A percentile compares a stretch with the other conserved stretches of the same genome.
Evolutionary conservation across 2,888 invertebrate genomes (phyloP).

Genomic region (Hydraecia micacea): DNA sequence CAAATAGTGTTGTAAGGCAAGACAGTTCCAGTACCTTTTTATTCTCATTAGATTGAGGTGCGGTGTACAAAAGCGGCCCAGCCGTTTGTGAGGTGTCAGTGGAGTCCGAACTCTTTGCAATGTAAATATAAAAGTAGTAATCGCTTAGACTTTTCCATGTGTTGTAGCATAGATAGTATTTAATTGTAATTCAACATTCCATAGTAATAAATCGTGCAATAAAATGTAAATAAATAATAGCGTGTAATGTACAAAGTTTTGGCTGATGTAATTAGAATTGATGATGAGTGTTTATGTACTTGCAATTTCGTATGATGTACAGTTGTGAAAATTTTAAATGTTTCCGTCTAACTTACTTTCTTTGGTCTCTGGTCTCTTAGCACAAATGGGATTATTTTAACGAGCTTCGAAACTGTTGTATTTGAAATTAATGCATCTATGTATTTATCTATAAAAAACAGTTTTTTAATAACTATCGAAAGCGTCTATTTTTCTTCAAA

Average conservation of each 20-base stretch:
- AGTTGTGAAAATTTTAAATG: slow-evolving; percentile 42
- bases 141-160: slow-evolving; percentile 59
- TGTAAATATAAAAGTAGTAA: slow-evolving; percentile 56
- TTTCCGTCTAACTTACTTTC: slow-evolving; percentile 36
- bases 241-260: slow-evolving; percentile 65
- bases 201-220: slow-evolving; percentile 83
- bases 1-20: slow-evolving; percentile 77
- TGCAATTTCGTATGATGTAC: slow-evolving; percentile 55
- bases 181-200: slow-evolving; percentile 84
- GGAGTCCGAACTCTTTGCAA: slow-evolving; percentile 28
- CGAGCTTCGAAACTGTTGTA: slow-evolving; percentile 17
- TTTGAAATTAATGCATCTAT: not conserved
- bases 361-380: slow-evolving; percentile 52
- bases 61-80: slow-evolving; percentile 30
- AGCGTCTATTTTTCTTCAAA: not conserved
- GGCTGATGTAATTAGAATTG: slow-evolving; percentile 56
- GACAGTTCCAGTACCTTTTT: slow-evolving; percentile 77
- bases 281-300: slow-evolving; percentile 47
- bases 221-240: slow-evolving; percentile 71
- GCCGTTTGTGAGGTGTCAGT: slow-evolving; percentile 17
- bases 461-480: not conserved
- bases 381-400: slow-evolving; percentile 52
- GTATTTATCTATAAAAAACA: not conserved
- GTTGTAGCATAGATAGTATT: slow-evolving; percentile 63
- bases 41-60: slow-evolving; percentile 68